Percentiles rank a stretch among this genome's conserved stretches.
phyloP scores from a whole-genome alignment of 2,888 invertebrate species.

The Cryptophagus acutangulus region DNA sequence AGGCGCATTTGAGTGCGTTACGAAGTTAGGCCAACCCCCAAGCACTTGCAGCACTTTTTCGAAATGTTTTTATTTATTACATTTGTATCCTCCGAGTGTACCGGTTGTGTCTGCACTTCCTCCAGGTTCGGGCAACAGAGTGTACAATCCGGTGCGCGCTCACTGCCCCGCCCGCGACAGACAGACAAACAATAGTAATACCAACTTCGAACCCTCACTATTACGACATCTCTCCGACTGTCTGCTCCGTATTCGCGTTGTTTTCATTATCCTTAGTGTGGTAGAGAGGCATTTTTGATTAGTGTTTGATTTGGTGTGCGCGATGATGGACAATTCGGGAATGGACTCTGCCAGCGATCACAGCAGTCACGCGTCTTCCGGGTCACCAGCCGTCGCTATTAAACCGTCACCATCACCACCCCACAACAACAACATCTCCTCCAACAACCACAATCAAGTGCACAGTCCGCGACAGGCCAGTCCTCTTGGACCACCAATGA shows the following conservation, averaged over 20 bases:
- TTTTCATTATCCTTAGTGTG: conserved; percentile 19
- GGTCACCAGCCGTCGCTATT: conserved; percentile 48
- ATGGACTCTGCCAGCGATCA: conserved; percentile 58
- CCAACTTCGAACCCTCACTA: conserved; percentile 39
- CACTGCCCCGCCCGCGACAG: conserved; percentile 44
- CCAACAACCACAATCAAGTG: conserved; percentile 40
- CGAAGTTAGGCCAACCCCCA: conserved; percentile 38
- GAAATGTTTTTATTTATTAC: conserved; percentile 65
- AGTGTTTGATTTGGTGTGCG: conserved; percentile 21
- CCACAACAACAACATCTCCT: conserved; percentile 41
- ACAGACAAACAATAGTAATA: conserved; percentile 47
- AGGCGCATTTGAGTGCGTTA: conserved; percentile 53
- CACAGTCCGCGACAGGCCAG: conserved; percentile 49
- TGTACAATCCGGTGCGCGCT: conserved; percentile 36
- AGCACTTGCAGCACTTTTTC: conserved; percentile 52
- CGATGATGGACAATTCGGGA: conserved; percentile 53
- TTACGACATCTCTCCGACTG: conserved; percentile 48
- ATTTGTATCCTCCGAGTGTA: conserved; percentile 64
- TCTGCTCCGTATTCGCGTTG: conserved; percentile 32
- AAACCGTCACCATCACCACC: conserved; percentile 49
- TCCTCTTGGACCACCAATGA: conserved; percentile 50
- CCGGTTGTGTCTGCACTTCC: conserved; percentile 52
- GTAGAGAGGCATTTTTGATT: conserved; percentile 12
- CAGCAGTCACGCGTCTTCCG: conserved; percentile 54
- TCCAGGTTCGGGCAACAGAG: conserved; percentile 28